Conservation (phyloP, 2,113 vertebrate species). For the Phalacrocorax pelagicus region DNA sequence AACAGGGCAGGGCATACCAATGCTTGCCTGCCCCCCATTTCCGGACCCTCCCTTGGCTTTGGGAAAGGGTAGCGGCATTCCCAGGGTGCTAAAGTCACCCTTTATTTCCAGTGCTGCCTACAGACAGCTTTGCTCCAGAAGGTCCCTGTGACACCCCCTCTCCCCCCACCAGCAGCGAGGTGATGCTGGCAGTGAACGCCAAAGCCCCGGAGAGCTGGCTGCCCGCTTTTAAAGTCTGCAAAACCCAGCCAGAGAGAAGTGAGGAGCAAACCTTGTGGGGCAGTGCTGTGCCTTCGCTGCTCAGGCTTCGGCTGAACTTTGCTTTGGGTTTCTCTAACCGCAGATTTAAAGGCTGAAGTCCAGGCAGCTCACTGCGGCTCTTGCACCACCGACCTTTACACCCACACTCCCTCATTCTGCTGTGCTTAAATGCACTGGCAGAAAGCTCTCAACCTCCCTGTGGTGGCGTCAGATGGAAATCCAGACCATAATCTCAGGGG, state of each 20-base stretch:
- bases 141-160: not conserved
- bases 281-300: not conserved
- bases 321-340: rapidly evolving
- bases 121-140: not conserved
- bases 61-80: not conserved
- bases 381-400: conserved; percentile 26
- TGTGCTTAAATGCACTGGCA: not conserved
- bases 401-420: rapidly evolving
- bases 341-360: conserved; percentile 8
- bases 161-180: not conserved
- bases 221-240: not conserved
- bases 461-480: not conserved
- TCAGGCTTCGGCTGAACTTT: not conserved
- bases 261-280: conserved; percentile 15
- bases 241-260: not conserved
- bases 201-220: not conserved
- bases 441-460: not conserved
- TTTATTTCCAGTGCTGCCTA: not conserved
- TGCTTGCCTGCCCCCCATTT: rapidly evolving
- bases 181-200: not conserved
- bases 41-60: not conserved
- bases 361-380: rapidly evolving
- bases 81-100: not conserved
- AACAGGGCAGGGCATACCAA: not conserved
- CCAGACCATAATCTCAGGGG: not conserved